phyloP scores from a whole-genome alignment of 1,140 invertebrate species.

The Lanistes nyassanus region DNA sequence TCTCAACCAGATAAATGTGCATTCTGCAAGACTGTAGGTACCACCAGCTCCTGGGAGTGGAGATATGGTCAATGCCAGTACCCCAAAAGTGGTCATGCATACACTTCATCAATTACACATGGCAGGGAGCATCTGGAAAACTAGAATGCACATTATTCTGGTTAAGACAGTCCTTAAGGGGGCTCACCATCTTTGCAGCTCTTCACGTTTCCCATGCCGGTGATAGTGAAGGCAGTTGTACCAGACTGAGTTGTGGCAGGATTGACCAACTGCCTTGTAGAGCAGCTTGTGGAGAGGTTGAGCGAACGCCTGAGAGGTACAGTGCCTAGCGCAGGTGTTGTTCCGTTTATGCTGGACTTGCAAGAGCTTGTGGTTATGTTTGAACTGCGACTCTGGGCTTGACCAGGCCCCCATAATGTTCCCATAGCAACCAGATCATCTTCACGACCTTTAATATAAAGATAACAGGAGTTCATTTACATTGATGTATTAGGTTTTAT shows the following conservation, averaged over 20 bases:
- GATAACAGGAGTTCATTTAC: background rate
- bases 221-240: background rate
- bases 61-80: too few species aligned
- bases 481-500: too few species aligned
- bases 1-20: too few species aligned
- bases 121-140: too few species aligned
- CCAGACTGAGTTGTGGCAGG: background rate
- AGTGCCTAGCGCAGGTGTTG: slow-evolving; percentile 15
- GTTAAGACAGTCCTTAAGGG: background rate
- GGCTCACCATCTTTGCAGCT: background rate
- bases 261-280: slow-evolving; percentile 5
- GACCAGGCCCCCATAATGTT: slow-evolving; percentile 37
- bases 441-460: slow-evolving; percentile 31
- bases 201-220: background rate
- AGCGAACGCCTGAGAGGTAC: background rate
- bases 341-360: slow-evolving; percentile 17
- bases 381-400: slow-evolving; percentile 3
- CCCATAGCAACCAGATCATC: slow-evolving; percentile 54
- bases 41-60: too few species aligned
- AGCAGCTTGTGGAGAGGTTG: slow-evolving; percentile 8
- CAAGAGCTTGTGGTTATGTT: slow-evolving; percentile 8
- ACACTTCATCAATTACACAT: too few species aligned
- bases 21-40: too few species aligned
- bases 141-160: too few species aligned
- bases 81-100: too few species aligned